Base-by-base conservation (phyloP, 2,113 vertebrate genomes). In the Podiceps cristatus region DNA sequence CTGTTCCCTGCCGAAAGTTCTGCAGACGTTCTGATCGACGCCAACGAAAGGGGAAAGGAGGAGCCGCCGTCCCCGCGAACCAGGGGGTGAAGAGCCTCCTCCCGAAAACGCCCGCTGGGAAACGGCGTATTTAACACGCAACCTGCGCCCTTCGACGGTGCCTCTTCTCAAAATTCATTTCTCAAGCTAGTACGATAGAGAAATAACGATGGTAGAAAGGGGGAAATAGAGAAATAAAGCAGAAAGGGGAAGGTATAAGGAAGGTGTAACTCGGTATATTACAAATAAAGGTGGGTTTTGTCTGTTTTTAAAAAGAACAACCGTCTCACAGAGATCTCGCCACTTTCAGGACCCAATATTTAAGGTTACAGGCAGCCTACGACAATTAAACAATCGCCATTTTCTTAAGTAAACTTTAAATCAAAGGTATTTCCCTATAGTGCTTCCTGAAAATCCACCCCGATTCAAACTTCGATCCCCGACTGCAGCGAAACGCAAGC, bases 311-410 rank as follows among this genome's bases (percentile, higher is more conserved):
- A 31, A 49, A 62, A 59, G 16, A 62, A 53, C 0, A 2, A 9
- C 12, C 28, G 42, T 5, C 16, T 42, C n/a, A 16, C 1, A 1
- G 88, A 44, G 47, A 42, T 20, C 40, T 55, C 40, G 0, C 24
- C 33, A 3, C 47, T 29, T 47, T 10, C 78, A 29, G 19, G 24
- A n/a, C 7, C 10, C 23, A 6, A 4, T 13, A 42, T 20, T 42
- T 35, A 29, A 64, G 11, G 59, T 31, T 23, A 17, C 8, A 18
- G 19, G 10, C 56, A 35, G 50, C 72, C 52, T 6, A 13, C 9
- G 4, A 9, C 3, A 0, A 49, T n/a, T 4, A 62, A n/a, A 40
- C 24, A 15, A 59, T 6, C 59, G 27, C 17, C 3, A 6, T n/a
- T 60, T 33, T 23, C 60, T 42, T 14, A 49, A 28, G 7, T 13